Evolutionary conservation across 64 coral and sea anemone species (phyloP).

Genomic region (Montipora capricornis): DNA sequence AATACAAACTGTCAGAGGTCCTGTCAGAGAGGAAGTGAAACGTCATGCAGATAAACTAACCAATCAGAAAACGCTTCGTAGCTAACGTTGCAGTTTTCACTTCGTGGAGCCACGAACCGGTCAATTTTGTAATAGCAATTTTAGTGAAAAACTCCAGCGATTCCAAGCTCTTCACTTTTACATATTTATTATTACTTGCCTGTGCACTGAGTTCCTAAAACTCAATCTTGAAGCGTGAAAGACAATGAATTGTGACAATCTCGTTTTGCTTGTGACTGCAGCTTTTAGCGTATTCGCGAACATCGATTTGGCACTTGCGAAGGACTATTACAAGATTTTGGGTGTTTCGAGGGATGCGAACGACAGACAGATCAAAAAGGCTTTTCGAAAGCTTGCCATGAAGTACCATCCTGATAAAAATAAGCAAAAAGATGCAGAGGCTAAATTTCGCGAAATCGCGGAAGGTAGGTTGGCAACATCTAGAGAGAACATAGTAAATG

Average conservation of each 20-base stretch:
- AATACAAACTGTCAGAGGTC: background rate
- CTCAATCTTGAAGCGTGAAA: background rate
- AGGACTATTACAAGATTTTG: constrained; percentile 99
- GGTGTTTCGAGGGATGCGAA: constrained; percentile 88
- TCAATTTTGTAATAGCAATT: no score
- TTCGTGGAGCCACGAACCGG: background rate
- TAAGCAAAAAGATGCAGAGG: constrained; percentile 93
- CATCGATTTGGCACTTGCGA: constrained; percentile 77
- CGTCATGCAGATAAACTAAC: constrained; percentile 34
- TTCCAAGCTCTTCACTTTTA: background rate
- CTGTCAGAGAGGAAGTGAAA: background rate
- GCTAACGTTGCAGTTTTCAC: background rate
- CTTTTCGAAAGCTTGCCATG: constrained; percentile 94
- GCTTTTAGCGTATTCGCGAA: constrained; percentile 84
- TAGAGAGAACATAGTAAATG: background rate
- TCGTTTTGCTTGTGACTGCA: constrained; percentile 84
- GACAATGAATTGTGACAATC: constrained; percentile 85
- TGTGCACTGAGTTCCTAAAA: background rate
- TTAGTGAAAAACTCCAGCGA: background rate
- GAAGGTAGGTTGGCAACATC: constrained; percentile 77
- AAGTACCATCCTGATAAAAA: constrained; percentile 99
- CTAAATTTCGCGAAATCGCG: constrained; percentile 90
- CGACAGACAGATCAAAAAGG: constrained; percentile 99
- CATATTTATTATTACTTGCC: background rate
- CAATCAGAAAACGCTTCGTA: constrained; percentile 95